Evolutionary conservation across 2,113 vertebrate species (phyloP), one percentile per base, ranked within the genome.

Genomic region (Otis tarda): DNA sequence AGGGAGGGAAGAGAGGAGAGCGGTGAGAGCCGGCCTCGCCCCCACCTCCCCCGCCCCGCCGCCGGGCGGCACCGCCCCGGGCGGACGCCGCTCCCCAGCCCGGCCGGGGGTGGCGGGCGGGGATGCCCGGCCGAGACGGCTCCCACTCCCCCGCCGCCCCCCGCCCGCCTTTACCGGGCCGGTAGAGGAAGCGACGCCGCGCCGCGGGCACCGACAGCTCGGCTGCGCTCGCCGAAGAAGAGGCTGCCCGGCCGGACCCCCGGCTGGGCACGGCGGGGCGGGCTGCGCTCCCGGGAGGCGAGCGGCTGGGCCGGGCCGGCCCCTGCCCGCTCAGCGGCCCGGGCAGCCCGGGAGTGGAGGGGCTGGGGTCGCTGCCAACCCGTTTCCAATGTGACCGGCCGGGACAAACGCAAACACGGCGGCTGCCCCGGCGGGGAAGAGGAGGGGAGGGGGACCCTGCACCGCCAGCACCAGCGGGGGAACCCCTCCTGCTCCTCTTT

Each of bases 301-400:
- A 39, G 39, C 39, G 39, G 39, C 39, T 39, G 39, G 39, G 39
- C 39, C 39, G 39, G 39, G 39, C 39, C 10, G 39, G 39, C 39
- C 39, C 39, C 39, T 39, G 39, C 39, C 39, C 39, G 23, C 67
- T 78, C 35, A 33, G 27, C 52, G n/a, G 65, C 80, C 65, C n/a
- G 13, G 55, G 39, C 15, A 37, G 83, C 35, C 53, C 52, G 27
- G 60, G 31, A 35, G 52, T 6, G 79, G 52, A 65, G 56, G 28
- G 39, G 41, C 33, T n/a, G 59, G 70, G n/a, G 78, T 69, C 59
- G 59, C 73, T 28, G 77, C 50, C 2, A 27, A 5, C 31, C 56
- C 57, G 92, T 73, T 82, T 86, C 92, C 90, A 41, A 74, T 95
- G 96, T 77, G 80, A 95, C 68, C 5, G 68, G 27, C 39, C 79